Conservation (phyloP, 2,113 vertebrate genomes). For the Clinocottus analis region DNA sequence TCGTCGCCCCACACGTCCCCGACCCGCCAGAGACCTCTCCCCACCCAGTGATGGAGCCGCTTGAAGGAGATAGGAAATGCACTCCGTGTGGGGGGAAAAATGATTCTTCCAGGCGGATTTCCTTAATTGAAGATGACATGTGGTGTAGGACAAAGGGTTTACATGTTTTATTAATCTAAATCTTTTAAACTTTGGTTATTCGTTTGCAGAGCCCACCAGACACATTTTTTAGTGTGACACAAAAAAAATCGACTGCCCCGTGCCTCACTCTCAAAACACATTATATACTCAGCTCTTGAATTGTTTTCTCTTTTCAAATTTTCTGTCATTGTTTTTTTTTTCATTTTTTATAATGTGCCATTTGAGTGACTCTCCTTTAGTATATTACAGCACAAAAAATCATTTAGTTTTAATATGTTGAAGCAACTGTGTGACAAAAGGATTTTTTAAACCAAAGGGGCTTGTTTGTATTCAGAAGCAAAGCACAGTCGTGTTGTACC, state of each 20-base stretch:
- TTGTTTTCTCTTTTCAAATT: constrained; percentile 48
- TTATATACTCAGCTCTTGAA: constrained; percentile 43
- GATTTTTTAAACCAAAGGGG: constrained; percentile 31
- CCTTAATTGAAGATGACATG: constrained; percentile 20
- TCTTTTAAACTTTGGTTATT: constrained; percentile 49
- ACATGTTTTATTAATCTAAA: constrained; percentile 48
- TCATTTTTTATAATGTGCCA: constrained; percentile 83
- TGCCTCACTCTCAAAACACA: constrained; percentile 75
- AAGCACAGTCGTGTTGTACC: constrained; percentile 50
- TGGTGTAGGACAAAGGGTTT: constrained; percentile 53
- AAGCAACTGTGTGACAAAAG: constrained; percentile 32
- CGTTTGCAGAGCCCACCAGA: constrained; percentile 41
- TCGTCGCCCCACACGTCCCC: constrained; percentile 88
- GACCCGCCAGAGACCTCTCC: constrained; percentile 80
- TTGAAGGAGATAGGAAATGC: not conserved
- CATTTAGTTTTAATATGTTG: constrained; percentile 46
- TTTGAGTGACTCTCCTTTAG: constrained; percentile 75
- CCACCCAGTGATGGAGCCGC: constrained; percentile 71
- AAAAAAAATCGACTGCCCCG: constrained; percentile 67
- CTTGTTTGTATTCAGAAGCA: constrained; percentile 41
- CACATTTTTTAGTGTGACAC: constrained; percentile 68
- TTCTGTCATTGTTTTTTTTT: constrained; percentile 36
- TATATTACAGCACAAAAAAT: constrained; percentile 72
- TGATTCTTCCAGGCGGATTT: constrained; percentile 16
- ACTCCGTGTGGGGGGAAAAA: not conserved